Percentiles rank a stretch among this genome's conserved stretches.
These are phyloP conservation scores for Clamator glandarius DNA, from an alignment of 2,797 vertebrate species.

Conservation along the genomic window DNA sequence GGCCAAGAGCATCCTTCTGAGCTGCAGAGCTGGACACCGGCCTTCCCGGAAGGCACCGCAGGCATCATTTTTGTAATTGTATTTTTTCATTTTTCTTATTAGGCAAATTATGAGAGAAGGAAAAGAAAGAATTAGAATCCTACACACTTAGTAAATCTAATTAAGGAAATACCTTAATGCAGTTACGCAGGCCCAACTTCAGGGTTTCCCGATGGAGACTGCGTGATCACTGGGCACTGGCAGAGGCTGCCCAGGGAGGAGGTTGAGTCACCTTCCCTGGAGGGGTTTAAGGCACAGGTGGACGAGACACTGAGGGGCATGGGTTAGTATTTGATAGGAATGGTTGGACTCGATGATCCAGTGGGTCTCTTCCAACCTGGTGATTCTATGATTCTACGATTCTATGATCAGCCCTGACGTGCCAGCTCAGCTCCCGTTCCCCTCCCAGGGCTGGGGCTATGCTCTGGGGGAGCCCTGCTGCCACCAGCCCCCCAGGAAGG, in stretches of 20 bases:
- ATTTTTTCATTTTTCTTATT: constrained; percentile 17
- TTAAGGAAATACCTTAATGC: constrained; percentile 52
- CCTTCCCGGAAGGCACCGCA: neutral
- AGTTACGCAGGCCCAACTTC: neutral
- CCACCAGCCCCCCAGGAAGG: neutral
- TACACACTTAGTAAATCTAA: constrained; percentile 35
- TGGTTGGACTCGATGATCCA: no score
- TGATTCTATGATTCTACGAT: no score
- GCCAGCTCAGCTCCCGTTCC: no score
- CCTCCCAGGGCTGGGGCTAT: neutral
- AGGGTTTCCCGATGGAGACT: accelerated
- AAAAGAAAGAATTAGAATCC: constrained; percentile 24
- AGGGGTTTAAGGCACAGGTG: no score
- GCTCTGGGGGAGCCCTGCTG: neutral
- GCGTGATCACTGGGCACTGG: no score
- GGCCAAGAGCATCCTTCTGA: neutral
- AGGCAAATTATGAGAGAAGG: constrained; percentile 24
- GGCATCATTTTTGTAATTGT: neutral
- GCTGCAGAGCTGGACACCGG: accelerated
- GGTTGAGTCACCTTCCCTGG: no score
- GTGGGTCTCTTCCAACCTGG: no score
- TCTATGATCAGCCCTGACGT: neutral
- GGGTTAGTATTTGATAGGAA: no score
- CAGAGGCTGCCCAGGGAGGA: no score
- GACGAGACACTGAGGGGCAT: no score